These are phyloP conservation scores for Ormyrus pomaceus DNA, from an alignment of 2,888 invertebrate species.

Conservation along the genomic window DNA sequence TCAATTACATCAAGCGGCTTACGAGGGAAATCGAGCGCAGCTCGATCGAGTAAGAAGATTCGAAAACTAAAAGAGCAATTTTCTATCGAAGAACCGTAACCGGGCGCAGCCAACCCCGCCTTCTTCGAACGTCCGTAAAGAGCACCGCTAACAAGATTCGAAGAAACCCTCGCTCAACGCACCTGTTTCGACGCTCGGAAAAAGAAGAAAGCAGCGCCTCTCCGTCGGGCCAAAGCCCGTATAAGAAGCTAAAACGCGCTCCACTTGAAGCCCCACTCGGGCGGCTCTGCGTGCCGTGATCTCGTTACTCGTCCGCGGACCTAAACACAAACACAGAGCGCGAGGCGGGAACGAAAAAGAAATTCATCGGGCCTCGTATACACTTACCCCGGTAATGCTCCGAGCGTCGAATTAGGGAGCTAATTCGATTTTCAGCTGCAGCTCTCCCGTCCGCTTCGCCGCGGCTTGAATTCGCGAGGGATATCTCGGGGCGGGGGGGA, in stretches of 20 bases:
- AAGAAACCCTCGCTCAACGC: constrained; percentile 33
- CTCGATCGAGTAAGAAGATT: too few relatives aligned
- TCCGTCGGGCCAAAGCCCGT: neutral
- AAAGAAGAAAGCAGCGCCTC: too few relatives aligned
- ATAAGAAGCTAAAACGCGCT: constrained; percentile 61
- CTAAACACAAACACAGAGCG: too few relatives aligned
- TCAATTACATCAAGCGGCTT: too few relatives aligned
- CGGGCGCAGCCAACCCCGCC: too few relatives aligned
- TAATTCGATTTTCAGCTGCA: constrained; percentile 49
- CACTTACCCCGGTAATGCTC: neutral
- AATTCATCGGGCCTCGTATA: constrained; percentile 10
- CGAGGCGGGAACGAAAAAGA: neutral
- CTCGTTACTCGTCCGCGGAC: constrained; percentile 64
- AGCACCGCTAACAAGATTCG: constrained; percentile 45
- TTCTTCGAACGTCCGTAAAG: constrained; percentile 45
- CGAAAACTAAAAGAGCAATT: too few relatives aligned
- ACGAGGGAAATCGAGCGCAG: too few relatives aligned
- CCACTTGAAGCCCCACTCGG: constrained; percentile 70
- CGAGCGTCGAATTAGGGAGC: constrained; percentile 45
- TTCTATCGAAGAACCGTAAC: neutral
- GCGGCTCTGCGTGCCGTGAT: constrained; percentile 63
- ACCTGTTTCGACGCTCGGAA: constrained; percentile 27
- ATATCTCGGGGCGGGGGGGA: neutral
- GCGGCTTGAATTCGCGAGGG: neutral
- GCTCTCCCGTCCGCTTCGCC: neutral